Conservation (phyloP, 2,113 vertebrate genomes). For the Taurulus bubalis region DNA sequence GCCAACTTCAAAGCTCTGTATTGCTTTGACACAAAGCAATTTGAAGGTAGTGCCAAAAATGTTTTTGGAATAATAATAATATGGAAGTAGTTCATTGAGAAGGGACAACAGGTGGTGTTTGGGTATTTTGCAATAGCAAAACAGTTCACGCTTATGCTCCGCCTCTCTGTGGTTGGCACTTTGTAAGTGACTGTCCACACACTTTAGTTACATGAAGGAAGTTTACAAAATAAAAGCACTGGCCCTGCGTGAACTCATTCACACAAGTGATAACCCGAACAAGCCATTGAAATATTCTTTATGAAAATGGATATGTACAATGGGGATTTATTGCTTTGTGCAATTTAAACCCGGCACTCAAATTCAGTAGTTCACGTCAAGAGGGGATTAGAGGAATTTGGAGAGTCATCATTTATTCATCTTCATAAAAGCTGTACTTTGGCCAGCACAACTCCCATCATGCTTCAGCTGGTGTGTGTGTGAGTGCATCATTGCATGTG, state of each 20-base stretch:
- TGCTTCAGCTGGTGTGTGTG: not conserved
- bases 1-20: too few relatives aligned
- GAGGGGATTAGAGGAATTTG: not conserved
- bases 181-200: not conserved
- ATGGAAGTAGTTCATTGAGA: not conserved
- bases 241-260: not conserved
- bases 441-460: not conserved
- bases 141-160: not conserved
- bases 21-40: not conserved
- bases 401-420: slow-evolving; percentile 26
- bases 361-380: not conserved
- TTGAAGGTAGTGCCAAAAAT: not conserved
- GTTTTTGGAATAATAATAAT: not conserved
- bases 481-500: not conserved
- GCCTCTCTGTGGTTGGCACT: too few relatives aligned
- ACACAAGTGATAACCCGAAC: not conserved
- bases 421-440: slow-evolving; percentile 13
- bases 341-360: not conserved
- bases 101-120: not conserved
- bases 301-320: not conserved
- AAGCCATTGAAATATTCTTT: not conserved
- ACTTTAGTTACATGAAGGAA: not conserved
- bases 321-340: not conserved
- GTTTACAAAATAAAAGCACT: not conserved
- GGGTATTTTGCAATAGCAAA: not conserved